Percentiles rank a stretch among this genome's conserved stretches.
Conservation (phyloP, 35 echinoderm and acorn worm genomes). For the Nesometra sesokonis region DNA sequence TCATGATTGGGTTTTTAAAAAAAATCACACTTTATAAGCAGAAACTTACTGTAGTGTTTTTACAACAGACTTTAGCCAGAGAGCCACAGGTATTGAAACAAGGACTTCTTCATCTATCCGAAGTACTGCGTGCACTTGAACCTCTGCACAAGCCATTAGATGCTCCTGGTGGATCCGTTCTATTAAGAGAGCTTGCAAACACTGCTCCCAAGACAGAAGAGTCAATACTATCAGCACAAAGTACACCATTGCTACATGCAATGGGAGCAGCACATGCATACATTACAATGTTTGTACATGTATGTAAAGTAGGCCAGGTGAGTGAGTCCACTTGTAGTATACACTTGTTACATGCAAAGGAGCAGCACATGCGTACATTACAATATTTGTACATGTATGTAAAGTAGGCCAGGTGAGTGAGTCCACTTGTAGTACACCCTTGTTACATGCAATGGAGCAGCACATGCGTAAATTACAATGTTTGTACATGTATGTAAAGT, state of each 20-base stretch:
- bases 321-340: too few relatives aligned
- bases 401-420: too few relatives aligned
- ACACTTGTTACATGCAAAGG: constrained; percentile 77
- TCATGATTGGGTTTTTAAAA: too few relatives aligned
- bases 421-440: constrained; percentile 72
- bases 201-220: constrained; percentile 61
- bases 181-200: constrained; percentile 77
- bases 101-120: constrained; percentile 67
- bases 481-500: constrained; percentile 92
- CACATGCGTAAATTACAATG: constrained; percentile 94
- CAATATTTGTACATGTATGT: constrained; percentile 91
- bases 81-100: constrained; percentile 76
- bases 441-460: constrained; percentile 76
- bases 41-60: not conserved
- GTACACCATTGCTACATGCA: constrained; percentile 77
- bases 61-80: constrained; percentile 68
- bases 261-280: constrained; percentile 90
- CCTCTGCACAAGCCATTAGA: constrained; percentile 80
- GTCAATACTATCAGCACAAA: constrained; percentile 59
- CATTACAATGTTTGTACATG: constrained; percentile 93
- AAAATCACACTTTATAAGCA: too few relatives aligned
- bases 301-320: constrained; percentile 93
- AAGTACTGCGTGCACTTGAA: constrained; percentile 66
- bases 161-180: constrained; percentile 76
- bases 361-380: constrained; percentile 91